Percentiles rank a stretch among this genome's conserved stretches.
These are phyloP conservation scores for Drosophila parvula DNA, from an alignment of 1,140 invertebrate genomes.

Conservation along the genomic window DNA sequence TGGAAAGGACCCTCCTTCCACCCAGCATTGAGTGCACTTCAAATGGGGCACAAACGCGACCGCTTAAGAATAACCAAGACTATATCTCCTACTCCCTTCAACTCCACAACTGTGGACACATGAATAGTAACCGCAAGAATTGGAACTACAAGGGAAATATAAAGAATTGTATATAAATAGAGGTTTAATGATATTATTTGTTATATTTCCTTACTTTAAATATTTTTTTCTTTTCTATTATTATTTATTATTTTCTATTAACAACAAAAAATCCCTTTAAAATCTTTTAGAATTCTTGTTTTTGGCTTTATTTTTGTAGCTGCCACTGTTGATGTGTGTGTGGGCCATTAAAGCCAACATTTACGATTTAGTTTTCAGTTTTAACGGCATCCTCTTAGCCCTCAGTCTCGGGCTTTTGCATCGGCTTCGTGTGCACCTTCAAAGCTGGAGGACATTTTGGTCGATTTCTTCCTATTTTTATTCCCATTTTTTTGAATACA, in stretches of 20 bases:
- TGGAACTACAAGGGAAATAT: too few species aligned
- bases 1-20: constrained; percentile 20
- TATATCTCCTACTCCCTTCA: constrained; percentile 9
- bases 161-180: neutral
- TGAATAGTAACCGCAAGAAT: neutral
- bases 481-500: constrained; percentile 20
- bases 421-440: constrained; percentile 23
- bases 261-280: too few species aligned
- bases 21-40: constrained; percentile 66
- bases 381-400: constrained; percentile 41
- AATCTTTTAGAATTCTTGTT: neutral
- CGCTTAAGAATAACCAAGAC: constrained; percentile 76
- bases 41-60: constrained; percentile 79
- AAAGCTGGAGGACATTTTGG: constrained; percentile 1
- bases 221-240: too few species aligned
- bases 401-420: constrained; percentile 38
- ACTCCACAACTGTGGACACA: neutral
- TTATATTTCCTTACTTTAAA: neutral
- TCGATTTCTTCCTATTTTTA: constrained; percentile 2
- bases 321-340: neutral
- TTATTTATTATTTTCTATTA: neutral
- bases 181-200: neutral
- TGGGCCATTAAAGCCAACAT: constrained; percentile 61
- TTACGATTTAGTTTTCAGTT: constrained; percentile 74
- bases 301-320: neutral